Percentiles rank a stretch among this genome's conserved stretches.
Evolutionary conservation across 1,140 invertebrate genomes (phyloP).

Genomic region (Arion vulgaris): DNA sequence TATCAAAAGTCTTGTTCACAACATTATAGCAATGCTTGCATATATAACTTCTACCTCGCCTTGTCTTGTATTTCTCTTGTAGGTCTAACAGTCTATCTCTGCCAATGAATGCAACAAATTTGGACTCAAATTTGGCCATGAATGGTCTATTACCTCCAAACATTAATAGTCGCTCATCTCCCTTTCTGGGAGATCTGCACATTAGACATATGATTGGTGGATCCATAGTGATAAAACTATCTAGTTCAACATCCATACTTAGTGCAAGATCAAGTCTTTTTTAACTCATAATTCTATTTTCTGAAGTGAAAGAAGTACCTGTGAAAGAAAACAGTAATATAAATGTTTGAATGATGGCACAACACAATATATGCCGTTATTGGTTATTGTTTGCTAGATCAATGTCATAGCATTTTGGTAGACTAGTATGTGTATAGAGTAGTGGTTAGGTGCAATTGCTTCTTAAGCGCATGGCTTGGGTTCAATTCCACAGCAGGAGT

Average conservation of each 20-base stretch:
- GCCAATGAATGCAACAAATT: constrained; percentile 18
- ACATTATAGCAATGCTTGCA: constrained; percentile 6
- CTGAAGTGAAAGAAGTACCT: neutral
- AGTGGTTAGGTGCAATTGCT: too few species aligned
- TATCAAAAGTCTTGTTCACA: constrained; percentile 4
- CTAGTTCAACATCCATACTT: neutral
- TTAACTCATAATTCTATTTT: too few species aligned
- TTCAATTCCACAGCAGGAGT: too few species aligned
- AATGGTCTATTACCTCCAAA: constrained; percentile 24
- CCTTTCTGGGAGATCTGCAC: constrained; percentile 8
- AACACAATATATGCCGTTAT: too few species aligned
- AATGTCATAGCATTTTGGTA: too few species aligned
- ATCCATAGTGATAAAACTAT: neutral
- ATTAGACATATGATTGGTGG: constrained; percentile 3
- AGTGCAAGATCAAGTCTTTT: neutral
- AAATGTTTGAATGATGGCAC: neutral
- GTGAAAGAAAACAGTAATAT: neutral
- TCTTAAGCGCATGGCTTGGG: too few species aligned
- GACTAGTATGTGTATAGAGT: too few species aligned
- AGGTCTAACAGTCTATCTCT: neutral
- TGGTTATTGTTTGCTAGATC: too few species aligned
- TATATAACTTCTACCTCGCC: constrained; percentile 16
- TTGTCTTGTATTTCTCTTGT: neutral
- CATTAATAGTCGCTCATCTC: constrained; percentile 19
- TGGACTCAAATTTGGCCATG: constrained; percentile 27